Evolutionary conservation across 2,113 vertebrate species (phyloP), one percentile per base, ranked within the genome.

Genomic region (Crocuta crocuta): DNA sequence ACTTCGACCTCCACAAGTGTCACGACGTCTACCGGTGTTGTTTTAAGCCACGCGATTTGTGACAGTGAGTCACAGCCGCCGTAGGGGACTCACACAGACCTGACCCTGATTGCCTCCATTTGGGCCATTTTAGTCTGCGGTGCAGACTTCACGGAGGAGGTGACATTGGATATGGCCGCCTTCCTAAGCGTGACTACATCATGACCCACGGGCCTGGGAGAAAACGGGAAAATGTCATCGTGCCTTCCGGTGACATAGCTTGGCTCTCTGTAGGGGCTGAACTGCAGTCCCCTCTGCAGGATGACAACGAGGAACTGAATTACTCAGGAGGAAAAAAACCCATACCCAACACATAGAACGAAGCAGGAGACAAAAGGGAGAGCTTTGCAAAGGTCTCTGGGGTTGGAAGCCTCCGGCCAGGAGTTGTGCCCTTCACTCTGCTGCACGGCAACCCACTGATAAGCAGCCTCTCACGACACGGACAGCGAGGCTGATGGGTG

Each of bases 401-500:
- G 21, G 35, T 19, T 2, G 12, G 5, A 55, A 58, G 35, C 10
- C 35, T 35, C 74, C 1, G 9, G 28, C 17, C 43, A 45, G 7
- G 50, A 45, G 10, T 1, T 23, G 26, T 3, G 3, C n/a, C 24
- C 1, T 58, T 26, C 9, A 16, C 21, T 13, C 15, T 2, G 50
- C 2, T 0, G 43, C 26, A 4, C 4, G 1, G 1, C 0, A 0
- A 15, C 33, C 26, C 4, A 21, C n/a, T 2, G 7, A 23, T 43
- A 26, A 0, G 7, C 13, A 2, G 28, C 58, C 10, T 17, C 17
- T 5, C 24, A 13, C 0, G 11, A 58, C 2, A 24, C 23, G 1
- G 10, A 35, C 10, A 65, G 19, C 2, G 45, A 12, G n/a, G 2
- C 7, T 0, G 3, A 58, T 0, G 0, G 4, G 2, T 55, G 11